Conservation (phyloP, 1,140 invertebrate species). For the Pararge aegeria region DNA sequence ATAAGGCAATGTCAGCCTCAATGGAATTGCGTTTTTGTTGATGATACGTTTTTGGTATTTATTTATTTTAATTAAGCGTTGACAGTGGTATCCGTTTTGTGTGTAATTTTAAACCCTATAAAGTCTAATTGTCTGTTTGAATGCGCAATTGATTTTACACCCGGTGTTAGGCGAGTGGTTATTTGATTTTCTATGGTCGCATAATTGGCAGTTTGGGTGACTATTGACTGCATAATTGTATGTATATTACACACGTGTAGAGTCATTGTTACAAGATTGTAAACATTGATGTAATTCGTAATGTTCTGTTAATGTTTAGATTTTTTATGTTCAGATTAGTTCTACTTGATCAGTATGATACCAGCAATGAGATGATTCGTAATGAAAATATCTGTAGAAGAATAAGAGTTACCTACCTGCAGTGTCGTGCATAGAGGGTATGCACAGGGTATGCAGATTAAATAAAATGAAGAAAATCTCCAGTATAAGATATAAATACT, state of each 20-base stretch:
- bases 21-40: slow-evolving; percentile 13
- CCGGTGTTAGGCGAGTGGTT: slow-evolving; percentile 7
- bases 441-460: too few species aligned
- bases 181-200: slow-evolving; percentile 21
- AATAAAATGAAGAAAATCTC: too few species aligned
- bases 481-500: too few species aligned
- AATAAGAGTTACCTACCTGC: too few species aligned
- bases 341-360: too few species aligned
- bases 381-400: too few species aligned
- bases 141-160: slow-evolving; percentile 23
- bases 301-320: too few species aligned
- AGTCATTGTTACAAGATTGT: neutral
- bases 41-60: slow-evolving; percentile 28
- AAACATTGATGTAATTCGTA: neutral
- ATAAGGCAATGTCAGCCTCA: neutral
- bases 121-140: slow-evolving; percentile 26
- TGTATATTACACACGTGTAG: slow-evolving; percentile 5
- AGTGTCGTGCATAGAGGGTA: too few species aligned
- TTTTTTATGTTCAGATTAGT: too few species aligned
- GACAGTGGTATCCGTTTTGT: slow-evolving; percentile 33
- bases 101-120: neutral
- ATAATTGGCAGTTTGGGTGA: slow-evolving; percentile 19
- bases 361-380: too few species aligned
- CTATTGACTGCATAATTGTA: neutral
- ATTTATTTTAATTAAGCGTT: slow-evolving; percentile 47